These are phyloP conservation scores for Anas georgica DNA, from an alignment of 2,797 vertebrate genomes.

Conservation along the genomic window DNA sequence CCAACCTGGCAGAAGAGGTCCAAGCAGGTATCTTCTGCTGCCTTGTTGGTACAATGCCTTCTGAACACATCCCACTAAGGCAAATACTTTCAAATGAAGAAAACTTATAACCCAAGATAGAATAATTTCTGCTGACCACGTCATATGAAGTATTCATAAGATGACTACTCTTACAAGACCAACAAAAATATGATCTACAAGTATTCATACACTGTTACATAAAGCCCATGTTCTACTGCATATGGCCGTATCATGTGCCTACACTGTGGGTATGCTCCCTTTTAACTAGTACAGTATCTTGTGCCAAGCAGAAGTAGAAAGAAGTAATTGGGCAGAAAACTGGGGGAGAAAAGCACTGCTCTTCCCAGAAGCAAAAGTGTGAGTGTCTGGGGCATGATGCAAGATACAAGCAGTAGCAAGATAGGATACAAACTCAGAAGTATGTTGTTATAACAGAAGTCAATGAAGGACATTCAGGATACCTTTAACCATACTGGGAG, in stretches of 20 bases:
- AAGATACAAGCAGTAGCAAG: neutral
- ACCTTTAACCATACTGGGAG: neutral
- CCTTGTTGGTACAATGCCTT: neutral
- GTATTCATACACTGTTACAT: neutral
- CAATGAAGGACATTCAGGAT: neutral
- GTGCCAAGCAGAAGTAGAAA: accelerated
- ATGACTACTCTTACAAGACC: neutral
- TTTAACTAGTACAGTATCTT: neutral
- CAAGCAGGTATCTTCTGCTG: neutral
- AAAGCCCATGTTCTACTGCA: neutral
- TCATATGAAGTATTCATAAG: accelerated
- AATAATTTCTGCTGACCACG: neutral
- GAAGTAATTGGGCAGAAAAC: neutral
- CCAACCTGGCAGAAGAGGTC: neutral
- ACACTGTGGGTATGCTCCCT: neutral
- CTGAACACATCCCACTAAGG: neutral
- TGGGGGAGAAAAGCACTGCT: neutral
- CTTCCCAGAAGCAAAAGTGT: neutral
- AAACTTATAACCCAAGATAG: neutral
- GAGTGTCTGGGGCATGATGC: no score
- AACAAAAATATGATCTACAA: neutral
- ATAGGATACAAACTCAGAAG: neutral
- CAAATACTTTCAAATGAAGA: neutral
- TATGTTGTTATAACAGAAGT: neutral
- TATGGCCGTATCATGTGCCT: accelerated